phyloP scores from a whole-genome alignment of 2,888 invertebrate genomes.

The Biston betularia region DNA sequence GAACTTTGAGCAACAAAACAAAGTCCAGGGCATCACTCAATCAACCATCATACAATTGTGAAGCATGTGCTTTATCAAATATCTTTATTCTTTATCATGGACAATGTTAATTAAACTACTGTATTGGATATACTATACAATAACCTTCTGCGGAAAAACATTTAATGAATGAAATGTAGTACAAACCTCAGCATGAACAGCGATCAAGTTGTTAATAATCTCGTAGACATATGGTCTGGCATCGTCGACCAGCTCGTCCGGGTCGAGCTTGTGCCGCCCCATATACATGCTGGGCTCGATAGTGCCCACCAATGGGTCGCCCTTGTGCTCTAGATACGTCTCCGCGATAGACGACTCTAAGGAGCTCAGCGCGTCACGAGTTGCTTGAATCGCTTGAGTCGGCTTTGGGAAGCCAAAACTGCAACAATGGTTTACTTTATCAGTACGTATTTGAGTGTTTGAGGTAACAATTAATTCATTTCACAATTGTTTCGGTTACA shows the following conservation, averaged over 20 bases:
- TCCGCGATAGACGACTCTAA: constrained; percentile 90
- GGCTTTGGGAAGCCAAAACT: constrained; percentile 92
- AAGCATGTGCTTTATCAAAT: too few relatives aligned
- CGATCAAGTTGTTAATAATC: constrained; percentile 92
- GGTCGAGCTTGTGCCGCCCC: constrained; percentile 94
- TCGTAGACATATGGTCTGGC: constrained; percentile 96
- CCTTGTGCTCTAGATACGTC: constrained; percentile 95
- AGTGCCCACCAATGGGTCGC: constrained; percentile 97
- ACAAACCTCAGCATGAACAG: constrained; percentile 90
- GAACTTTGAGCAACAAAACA: too few relatives aligned
- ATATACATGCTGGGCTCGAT: constrained; percentile 98
- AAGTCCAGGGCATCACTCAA: too few relatives aligned
- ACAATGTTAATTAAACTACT: too few relatives aligned
- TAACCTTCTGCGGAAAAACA: too few relatives aligned
- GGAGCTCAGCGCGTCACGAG: constrained; percentile 87
- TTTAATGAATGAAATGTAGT: background rate
- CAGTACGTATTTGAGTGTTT: too few relatives aligned
- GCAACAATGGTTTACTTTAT: constrained; percentile 28
- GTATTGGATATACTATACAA: too few relatives aligned
- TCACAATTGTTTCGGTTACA: too few relatives aligned
- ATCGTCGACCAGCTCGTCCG: constrained; percentile 90
- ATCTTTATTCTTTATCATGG: too few relatives aligned
- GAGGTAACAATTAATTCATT: too few relatives aligned
- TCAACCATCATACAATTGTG: too few relatives aligned
- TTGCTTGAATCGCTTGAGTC: constrained; percentile 88